These are phyloP conservation scores for Pedetes capensis DNA, from an alignment of 2,113 vertebrate species.

Conservation along the genomic window DNA sequence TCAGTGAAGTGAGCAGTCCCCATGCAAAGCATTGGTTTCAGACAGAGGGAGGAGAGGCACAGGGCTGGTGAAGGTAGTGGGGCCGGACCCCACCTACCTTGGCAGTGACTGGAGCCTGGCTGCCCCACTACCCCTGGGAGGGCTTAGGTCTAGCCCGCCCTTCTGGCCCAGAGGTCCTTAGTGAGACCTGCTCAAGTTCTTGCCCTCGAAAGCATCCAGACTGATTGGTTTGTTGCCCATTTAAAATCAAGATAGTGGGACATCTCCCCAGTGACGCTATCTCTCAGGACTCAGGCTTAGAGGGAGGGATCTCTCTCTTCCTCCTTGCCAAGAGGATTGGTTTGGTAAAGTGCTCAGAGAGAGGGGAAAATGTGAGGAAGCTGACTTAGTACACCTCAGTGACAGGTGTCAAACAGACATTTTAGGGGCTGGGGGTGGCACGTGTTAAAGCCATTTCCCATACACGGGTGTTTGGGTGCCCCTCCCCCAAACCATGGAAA, in stretches of 20 bases:
- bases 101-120: background rate
- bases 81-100: background rate
- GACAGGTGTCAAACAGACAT: slow-evolving; percentile 65
- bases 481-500: background rate
- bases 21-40: background rate
- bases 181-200: background rate
- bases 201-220: background rate
- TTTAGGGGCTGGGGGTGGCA: slow-evolving; percentile 5
- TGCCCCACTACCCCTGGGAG: background rate
- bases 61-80: no score
- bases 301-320: background rate
- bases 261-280: background rate
- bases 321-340: background rate
- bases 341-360: background rate
- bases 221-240: background rate
- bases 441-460: slow-evolving; percentile 70
- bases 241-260: background rate
- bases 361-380: background rate
- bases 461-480: background rate
- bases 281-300: background rate
- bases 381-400: background rate
- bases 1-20: background rate
- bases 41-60: no score
- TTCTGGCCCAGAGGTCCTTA: background rate
- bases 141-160: background rate